Evolutionary conservation across 2,113 vertebrate genomes (phyloP).

Genomic region (Hippocampus zosterae): DNA sequence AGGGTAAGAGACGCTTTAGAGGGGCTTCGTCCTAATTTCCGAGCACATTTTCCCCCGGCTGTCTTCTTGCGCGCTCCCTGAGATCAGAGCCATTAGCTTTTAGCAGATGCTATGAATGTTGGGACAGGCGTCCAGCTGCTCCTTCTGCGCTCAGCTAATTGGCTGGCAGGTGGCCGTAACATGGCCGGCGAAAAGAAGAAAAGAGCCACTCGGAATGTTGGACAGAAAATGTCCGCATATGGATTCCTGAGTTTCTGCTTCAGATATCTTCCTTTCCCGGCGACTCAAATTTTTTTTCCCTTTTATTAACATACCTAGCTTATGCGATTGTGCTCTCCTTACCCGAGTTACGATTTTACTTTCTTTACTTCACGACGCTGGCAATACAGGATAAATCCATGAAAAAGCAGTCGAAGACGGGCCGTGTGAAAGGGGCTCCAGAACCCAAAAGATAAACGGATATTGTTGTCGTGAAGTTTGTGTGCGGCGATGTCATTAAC

Average conservation of each 20-base stretch:
- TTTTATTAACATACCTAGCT: not conserved
- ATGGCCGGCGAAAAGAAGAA: conserved; percentile 35
- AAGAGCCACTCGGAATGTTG: conserved; percentile 43
- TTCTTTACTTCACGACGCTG: not conserved
- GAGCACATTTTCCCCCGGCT: conserved; percentile 28
- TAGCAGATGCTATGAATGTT: conserved; percentile 56
- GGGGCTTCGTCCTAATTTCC: too few relatives aligned
- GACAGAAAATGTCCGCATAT: conserved; percentile 39
- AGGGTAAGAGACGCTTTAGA: not conserved
- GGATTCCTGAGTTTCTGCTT: not conserved
- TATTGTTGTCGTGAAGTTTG: too few relatives aligned
- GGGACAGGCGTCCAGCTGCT: conserved; percentile 64
- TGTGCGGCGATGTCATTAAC: too few relatives aligned
- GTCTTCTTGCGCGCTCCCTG: conserved; percentile 38
- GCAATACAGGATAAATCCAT: not conserved
- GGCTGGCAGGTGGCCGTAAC: conserved; percentile 64
- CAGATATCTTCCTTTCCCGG: not conserved
- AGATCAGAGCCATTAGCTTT: conserved; percentile 65
- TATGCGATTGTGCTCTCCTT: not conserved
- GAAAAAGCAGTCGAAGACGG: not conserved
- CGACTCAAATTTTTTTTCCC: not conserved
- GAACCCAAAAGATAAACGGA: too few relatives aligned
- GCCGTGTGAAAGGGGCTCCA: too few relatives aligned
- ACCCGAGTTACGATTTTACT: not conserved
- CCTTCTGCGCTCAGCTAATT: conserved; percentile 64